Evolutionary conservation across 2,888 invertebrate genomes (phyloP), one percentile per base, ranked within the genome.

Genomic region (Sympetrum striolatum): DNA sequence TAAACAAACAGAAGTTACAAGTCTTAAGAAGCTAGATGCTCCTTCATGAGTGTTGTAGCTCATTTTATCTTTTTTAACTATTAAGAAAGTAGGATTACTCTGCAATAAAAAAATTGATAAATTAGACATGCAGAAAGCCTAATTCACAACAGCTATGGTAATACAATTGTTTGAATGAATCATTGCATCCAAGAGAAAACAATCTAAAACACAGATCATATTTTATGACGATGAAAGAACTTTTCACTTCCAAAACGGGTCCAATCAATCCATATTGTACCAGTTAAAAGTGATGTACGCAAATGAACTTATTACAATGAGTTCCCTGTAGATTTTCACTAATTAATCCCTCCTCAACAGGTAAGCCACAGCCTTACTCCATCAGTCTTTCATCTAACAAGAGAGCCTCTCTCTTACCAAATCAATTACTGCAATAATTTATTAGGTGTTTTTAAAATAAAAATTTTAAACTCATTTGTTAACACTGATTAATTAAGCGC

Each of bases 291-390:
- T 25, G 73, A 73, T 73, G 73, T 82, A 37, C 35, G 6, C 53
- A 86, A 39, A 86, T 86, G 60, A 86, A 58, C 22, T n/a, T 58
- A 31, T 31, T 37, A 60, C 15, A 60, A 37, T 22, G 39, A 39
- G 37, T 86, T 35, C 86, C 60, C 58, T 22, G 4, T 22, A 86
- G 4, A 22, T 60, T 60, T 86, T 64, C 86, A 22, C 31, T 4
- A 37, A 18, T 60, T n/a, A 58, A 14, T 37, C 10, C 35, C 37
- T 86, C 37, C 18, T 60, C n/a, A 37, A 22, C 14, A 14, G 8
- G 37, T 60, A 60, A 86, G 37, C 86, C 86, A 86, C 86, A 86
- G 60, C 86, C 82, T 35, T 18, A 15, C 82, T 58, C 53, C 60
- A 60, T 86, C 86, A 60, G 86, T 86, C 86, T 86, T 82, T 58